Evolutionary conservation across 2,888 invertebrate genomes (phyloP).

Genomic region (Apodemia zela): DNA sequence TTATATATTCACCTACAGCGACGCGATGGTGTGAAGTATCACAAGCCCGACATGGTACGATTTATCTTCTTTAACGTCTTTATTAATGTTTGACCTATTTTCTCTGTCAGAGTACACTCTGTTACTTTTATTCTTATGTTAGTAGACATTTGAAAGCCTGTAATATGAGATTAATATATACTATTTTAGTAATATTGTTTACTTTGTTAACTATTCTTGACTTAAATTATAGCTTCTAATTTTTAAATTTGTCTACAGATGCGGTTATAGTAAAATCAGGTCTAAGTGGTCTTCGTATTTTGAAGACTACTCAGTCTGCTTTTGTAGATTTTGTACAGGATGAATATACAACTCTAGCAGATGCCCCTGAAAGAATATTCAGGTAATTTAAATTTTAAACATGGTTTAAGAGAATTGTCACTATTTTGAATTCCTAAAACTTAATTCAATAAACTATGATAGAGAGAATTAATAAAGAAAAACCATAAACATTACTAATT

Average conservation of each 20-base stretch:
- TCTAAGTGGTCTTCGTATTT: slow-evolving; percentile 84
- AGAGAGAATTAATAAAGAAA: too few relatives aligned
- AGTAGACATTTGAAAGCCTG: too few relatives aligned
- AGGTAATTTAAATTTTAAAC: slow-evolving; percentile 43
- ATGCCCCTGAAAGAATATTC: slow-evolving; percentile 87
- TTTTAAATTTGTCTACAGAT: slow-evolving; percentile 43
- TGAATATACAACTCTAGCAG: slow-evolving; percentile 87
- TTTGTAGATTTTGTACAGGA: slow-evolving; percentile 90
- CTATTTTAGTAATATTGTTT: too few relatives aligned
- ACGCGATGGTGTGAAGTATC: slow-evolving; percentile 85
- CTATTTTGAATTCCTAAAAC: too few relatives aligned
- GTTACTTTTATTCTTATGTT: slow-evolving; percentile 20
- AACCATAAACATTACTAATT: too few relatives aligned
- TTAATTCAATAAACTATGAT: too few relatives aligned
- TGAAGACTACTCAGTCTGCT: slow-evolving; percentile 91
- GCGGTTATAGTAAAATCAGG: slow-evolving; percentile 84
- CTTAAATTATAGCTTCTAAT: too few relatives aligned
- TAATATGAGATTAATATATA: too few relatives aligned
- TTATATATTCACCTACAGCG: slow-evolving; percentile 84
- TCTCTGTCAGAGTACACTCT: not conserved
- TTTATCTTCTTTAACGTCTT: not conserved
- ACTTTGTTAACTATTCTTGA: too few relatives aligned
- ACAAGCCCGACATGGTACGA: slow-evolving; percentile 83
- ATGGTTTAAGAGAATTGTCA: too few relatives aligned
- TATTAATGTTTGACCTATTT: not conserved